Percentiles rank a stretch among this genome's conserved stretches.
Evolutionary conservation across 2,888 invertebrate species (phyloP).

Genomic region (Petrolisthes manimaculis): DNA sequence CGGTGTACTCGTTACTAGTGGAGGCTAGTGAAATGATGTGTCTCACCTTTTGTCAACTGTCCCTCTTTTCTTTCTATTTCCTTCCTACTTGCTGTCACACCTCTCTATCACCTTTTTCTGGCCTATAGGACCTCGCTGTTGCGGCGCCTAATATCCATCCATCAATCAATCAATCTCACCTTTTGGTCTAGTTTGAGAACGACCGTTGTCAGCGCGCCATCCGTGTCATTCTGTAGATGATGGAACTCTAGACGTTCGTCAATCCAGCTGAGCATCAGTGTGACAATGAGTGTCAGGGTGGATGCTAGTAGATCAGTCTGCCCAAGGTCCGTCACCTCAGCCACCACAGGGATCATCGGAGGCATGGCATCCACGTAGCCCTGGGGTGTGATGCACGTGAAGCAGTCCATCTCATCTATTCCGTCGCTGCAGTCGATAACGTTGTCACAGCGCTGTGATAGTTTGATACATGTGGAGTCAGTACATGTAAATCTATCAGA

Average conservation of each 20-base stretch:
- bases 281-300: slow-evolving; percentile 6
- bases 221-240: slow-evolving; percentile 23
- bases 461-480: slow-evolving; percentile 25
- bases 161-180: too few relatives aligned
- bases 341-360: slow-evolving; percentile 30
- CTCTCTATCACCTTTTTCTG: too few relatives aligned
- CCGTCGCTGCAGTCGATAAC: slow-evolving; percentile 38
- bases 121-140: too few relatives aligned
- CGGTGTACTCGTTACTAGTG: too few relatives aligned
- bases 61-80: too few relatives aligned
- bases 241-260: slow-evolving; percentile 39
- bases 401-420: slow-evolving; percentile 30
- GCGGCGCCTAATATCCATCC: too few relatives aligned
- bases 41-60: too few relatives aligned
- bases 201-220: not conserved
- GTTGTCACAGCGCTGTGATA: slow-evolving; percentile 25
- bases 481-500: slow-evolving; percentile 30
- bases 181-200: not conserved
- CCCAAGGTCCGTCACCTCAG: slow-evolving; percentile 16
- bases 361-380: slow-evolving; percentile 35
- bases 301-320: slow-evolving; percentile 24
- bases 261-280: slow-evolving; percentile 27
- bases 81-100: too few relatives aligned
- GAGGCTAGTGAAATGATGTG: too few relatives aligned
- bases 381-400: slow-evolving; percentile 15